phyloP scores from a whole-genome alignment of 2,797 vertebrate genomes.

The Enteromius paludinosus region DNA sequence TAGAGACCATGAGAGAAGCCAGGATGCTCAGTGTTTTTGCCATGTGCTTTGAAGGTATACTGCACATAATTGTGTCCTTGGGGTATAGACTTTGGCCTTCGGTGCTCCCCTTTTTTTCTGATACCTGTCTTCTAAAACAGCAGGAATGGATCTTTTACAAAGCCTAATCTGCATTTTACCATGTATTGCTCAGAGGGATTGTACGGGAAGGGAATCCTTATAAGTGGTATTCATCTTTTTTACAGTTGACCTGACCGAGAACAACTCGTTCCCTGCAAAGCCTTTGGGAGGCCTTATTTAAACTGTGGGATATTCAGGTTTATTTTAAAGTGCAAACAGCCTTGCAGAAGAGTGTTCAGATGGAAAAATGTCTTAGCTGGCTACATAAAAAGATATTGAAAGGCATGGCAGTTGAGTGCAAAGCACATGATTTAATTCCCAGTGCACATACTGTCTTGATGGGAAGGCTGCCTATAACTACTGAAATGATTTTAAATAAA shows the following conservation, averaged over 20 bases:
- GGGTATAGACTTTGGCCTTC: conserved; percentile 37
- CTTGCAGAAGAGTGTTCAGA: conserved; percentile 6
- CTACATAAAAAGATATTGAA: neutral
- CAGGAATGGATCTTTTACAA: neutral
- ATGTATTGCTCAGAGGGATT: conserved; percentile 3
- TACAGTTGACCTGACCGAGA: conserved; percentile 8
- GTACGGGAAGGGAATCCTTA: neutral
- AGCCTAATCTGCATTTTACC: conserved; percentile 31
- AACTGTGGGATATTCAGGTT: conserved; percentile 26
- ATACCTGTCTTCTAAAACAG: conserved; percentile 19
- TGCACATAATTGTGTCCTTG: conserved; percentile 54
- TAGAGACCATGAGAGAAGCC: conserved; percentile 21
- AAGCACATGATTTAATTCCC: neutral
- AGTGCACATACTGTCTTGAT: neutral
- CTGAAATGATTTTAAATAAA: neutral
- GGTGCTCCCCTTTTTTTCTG: conserved; percentile 17
- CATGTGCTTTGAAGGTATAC: conserved; percentile 35
- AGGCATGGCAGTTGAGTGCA: neutral
- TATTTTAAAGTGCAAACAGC: neutral
- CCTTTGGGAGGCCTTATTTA: neutral
- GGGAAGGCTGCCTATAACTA: neutral
- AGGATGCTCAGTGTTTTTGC: conserved; percentile 44
- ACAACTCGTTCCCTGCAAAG: neutral
- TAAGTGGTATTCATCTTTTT: neutral
- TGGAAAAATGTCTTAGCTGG: neutral